Evolutionary conservation across 2,888 invertebrate genomes (phyloP).

Genomic region (Frankliniella fusca): DNA sequence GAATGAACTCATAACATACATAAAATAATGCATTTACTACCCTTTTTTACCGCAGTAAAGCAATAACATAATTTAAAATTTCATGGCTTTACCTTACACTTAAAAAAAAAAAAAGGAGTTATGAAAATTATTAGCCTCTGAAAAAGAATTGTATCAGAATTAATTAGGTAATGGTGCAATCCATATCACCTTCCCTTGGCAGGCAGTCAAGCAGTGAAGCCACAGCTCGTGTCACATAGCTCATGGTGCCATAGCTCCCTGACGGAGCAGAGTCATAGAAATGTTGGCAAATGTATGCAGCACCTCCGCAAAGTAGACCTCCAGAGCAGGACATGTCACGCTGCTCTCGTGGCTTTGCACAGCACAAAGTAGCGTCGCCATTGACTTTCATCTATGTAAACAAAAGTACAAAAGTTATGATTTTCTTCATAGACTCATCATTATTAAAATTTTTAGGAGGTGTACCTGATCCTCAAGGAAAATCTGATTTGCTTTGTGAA

Average conservation of each 20-base stretch:
- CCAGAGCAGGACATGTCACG: slow-evolving; percentile 58
- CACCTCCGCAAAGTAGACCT: slow-evolving; percentile 79
- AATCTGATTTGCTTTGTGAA: slow-evolving; percentile 89
- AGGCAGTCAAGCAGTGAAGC: slow-evolving; percentile 69
- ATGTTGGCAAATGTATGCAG: slow-evolving; percentile 92
- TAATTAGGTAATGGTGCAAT: slow-evolving; percentile 62
- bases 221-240: slow-evolving; percentile 84
- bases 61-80: background rate
- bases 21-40: background rate
- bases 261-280: slow-evolving; percentile 98
- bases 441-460: background rate
- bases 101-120: background rate
- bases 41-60: background rate
- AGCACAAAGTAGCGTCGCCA: slow-evolving; percentile 91
- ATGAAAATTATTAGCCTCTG: background rate
- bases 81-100: background rate
- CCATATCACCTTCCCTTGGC: slow-evolving; percentile 72
- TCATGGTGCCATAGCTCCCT: slow-evolving; percentile 96
- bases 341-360: slow-evolving; percentile 69
- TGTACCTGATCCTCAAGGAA: slow-evolving; percentile 92
- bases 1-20: background rate
- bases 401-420: background rate
- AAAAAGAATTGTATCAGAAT: slow-evolving; percentile 25
- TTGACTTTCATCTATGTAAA: slow-evolving; percentile 68
- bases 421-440: background rate